A percentile compares a stretch with the other conserved stretches of the same genome.
Evolutionary conservation across 1,140 invertebrate species (phyloP).

Genomic region (silkworm (Bombyx mori)): DNA sequence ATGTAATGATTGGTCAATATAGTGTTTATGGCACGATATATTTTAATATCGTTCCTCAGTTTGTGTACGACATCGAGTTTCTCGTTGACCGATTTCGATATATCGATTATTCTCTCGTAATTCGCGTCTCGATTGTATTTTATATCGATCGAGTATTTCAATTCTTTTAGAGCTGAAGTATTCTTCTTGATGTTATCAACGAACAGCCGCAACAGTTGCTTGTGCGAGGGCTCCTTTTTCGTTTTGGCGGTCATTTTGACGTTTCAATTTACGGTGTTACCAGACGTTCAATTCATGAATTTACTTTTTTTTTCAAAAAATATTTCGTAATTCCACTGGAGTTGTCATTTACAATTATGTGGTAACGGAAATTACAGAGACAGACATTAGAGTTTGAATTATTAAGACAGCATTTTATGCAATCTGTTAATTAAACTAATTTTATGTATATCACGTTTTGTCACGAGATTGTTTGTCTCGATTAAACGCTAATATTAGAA

Average conservation of each 20-base stretch:
- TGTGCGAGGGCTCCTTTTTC: slow-evolving; percentile 30
- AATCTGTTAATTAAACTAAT: no score
- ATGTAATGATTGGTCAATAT: slow-evolving; percentile 61
- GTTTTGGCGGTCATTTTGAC: slow-evolving; percentile 31
- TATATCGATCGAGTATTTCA: slow-evolving; percentile 41
- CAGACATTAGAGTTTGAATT: no score
- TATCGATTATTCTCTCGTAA: slow-evolving; percentile 41
- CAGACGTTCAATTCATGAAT: neutral
- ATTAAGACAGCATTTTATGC: no score
- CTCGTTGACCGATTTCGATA: slow-evolving; percentile 51
- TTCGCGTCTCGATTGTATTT: slow-evolving; percentile 26
- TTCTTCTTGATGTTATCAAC: slow-evolving; percentile 50
- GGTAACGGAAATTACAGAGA: no score
- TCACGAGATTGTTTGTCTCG: no score
- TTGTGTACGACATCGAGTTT: slow-evolving; percentile 59
- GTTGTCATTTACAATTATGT: no score
- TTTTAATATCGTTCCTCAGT: slow-evolving; percentile 60
- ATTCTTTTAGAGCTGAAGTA: slow-evolving; percentile 42
- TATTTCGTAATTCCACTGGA: neutral
- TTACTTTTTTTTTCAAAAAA: neutral
- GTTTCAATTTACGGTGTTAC: neutral
- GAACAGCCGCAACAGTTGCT: slow-evolving; percentile 41
- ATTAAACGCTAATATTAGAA: no score
- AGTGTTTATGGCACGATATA: slow-evolving; percentile 58
- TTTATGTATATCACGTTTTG: no score